phyloP scores from a whole-genome alignment of 2,797 vertebrate species.

The Dendrocincla tyrannina region DNA sequence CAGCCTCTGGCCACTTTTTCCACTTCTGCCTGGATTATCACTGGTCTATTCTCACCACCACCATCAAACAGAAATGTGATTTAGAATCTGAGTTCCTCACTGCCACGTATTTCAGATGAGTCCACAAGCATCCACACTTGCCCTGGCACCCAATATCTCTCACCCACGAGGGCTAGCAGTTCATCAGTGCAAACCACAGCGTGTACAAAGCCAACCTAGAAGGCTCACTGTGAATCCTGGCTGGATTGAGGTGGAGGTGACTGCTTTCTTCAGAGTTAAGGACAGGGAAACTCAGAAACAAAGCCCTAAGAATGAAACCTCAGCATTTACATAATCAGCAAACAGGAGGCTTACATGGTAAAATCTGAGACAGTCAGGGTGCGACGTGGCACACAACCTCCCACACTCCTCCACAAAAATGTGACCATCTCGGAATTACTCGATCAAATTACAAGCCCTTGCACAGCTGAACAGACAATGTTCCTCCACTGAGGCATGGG shows the following conservation, averaged over 20 bases:
- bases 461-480: not conserved
- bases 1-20: not conserved
- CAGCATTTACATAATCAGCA: not conserved
- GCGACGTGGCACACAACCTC: not conserved
- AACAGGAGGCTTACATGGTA: not conserved
- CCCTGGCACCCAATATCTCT: not conserved
- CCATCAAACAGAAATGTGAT: not conserved
- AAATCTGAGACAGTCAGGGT: not conserved
- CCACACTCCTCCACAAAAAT: slow-evolving; percentile 36
- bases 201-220: rapidly evolving
- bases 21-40: not conserved
- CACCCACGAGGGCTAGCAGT: not conserved
- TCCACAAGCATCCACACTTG: not conserved
- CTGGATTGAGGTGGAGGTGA: not conserved
- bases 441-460: not conserved
- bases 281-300: not conserved
- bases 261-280: not conserved
- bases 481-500: not conserved
- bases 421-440: not conserved
- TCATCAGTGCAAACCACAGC: not conserved
- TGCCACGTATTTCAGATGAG: not conserved
- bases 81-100: not conserved
- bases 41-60: not conserved
- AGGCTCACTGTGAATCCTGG: not conserved
- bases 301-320: not conserved